Evolutionary conservation across 2,888 invertebrate species (phyloP), one percentile per base, ranked within the genome.

Genomic region (Euproctis similis): DNA sequence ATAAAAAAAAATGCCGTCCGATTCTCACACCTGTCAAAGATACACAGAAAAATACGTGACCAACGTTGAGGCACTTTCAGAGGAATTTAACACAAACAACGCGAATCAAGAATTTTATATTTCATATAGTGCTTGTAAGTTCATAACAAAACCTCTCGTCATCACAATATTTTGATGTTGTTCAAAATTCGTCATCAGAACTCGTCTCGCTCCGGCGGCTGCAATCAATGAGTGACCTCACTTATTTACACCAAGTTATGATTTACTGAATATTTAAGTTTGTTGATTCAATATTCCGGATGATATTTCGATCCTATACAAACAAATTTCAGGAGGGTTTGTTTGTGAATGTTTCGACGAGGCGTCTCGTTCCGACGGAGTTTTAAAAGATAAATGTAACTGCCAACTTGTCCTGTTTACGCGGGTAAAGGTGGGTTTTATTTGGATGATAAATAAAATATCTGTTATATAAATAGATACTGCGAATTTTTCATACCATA

Each of bases 201-300:
- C 13, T 24, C 20, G 10, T 16, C 18, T 20, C 23, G 12, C 20
- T 27, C 4, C 4, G 24, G 8, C 27, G 9, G 16, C 22, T 26
- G 12, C 9, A 28, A 20, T 31, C 28, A 31, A 31, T 31, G 12
- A 11, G 16, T 19, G 23, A 36, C 20, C 31, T 18, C 30, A 27
- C 29, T 42, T 45, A 48, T 47, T 47, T 48, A 48, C 31, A 17
- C 19, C 36, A 39, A 44, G 38, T 46, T 48, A 46, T 44, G 42
- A 50, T 43, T 49, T 36, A 24, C 40, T 46, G 44, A 50, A 50
- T 53, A 41, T 48, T 36, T 46, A 48, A 19, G 50, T 42, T n/a
- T 36, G 42, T 34, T 39, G 31, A 42, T 35, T 47, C 39, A 36
- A 38, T 43, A 33, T 36, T 42, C 31, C 39, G 34, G 25, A 31